Evolutionary conservation across 2,888 invertebrate genomes (phyloP).

Genomic region (Aelia acuminata): DNA sequence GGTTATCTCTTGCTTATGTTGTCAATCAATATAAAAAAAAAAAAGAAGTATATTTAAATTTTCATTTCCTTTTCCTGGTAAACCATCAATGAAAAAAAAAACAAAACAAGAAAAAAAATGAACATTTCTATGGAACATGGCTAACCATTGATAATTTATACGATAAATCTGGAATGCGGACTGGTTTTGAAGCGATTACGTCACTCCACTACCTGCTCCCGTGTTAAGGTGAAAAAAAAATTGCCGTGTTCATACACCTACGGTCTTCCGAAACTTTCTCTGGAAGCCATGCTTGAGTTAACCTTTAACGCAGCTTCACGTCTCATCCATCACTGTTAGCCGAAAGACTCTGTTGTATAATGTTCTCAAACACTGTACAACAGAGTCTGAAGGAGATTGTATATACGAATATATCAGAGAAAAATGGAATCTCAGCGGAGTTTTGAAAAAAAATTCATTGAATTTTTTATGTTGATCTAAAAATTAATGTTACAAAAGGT

Average conservation of each 20-base stretch:
- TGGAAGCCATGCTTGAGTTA: background rate
- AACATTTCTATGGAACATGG: background rate
- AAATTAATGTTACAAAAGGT: too few relatives aligned
- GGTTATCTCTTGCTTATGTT: too few relatives aligned
- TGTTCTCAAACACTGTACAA: background rate
- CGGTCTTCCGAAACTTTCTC: background rate
- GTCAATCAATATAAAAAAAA: too few relatives aligned
- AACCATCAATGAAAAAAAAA: background rate
- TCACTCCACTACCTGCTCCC: background rate
- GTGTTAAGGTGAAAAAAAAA: background rate
- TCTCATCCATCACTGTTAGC: background rate
- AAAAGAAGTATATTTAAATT: too few relatives aligned
- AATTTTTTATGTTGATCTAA: too few relatives aligned
- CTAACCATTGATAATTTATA: background rate
- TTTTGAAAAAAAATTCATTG: too few relatives aligned
- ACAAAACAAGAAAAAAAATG: background rate
- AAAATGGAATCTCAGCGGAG: too few relatives aligned
- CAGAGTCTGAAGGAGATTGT: background rate
- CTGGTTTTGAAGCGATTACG: background rate
- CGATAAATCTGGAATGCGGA: background rate
- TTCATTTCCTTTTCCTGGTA: background rate
- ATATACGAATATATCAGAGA: too few relatives aligned
- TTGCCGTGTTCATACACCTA: background rate
- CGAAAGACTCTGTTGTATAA: background rate
- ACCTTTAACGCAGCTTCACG: background rate